Evolutionary conservation across 2,888 invertebrate species (phyloP).

Genomic region (Tenodera sinensis): DNA sequence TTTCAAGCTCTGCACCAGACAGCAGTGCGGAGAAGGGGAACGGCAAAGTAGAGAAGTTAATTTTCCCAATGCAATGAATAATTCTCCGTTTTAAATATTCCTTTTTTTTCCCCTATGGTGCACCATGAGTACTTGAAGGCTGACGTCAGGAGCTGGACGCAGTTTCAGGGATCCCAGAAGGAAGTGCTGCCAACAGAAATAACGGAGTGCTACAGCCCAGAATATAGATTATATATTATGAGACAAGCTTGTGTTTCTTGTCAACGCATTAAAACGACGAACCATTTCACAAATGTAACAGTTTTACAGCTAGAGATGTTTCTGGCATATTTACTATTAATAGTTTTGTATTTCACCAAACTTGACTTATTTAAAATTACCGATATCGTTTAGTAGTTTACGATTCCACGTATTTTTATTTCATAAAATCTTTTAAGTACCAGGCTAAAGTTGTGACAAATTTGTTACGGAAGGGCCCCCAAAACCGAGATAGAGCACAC

Average conservation of each 20-base stretch:
- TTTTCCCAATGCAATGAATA: conserved; percentile 45
- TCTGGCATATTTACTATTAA: too few species aligned
- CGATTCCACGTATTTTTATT: too few species aligned
- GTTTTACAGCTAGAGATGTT: too few species aligned
- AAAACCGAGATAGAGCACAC: too few species aligned
- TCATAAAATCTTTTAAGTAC: too few species aligned
- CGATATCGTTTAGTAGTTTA: too few species aligned
- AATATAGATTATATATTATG: background rate
- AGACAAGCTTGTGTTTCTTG: background rate
- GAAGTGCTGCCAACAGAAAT: background rate
- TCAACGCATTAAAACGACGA: too few species aligned
- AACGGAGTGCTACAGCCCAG: background rate
- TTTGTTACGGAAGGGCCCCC: too few species aligned
- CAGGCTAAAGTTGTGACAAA: too few species aligned
- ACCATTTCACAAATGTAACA: too few species aligned
- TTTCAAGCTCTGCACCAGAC: conserved; percentile 46
- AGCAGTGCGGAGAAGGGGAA: background rate
- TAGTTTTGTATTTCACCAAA: too few species aligned
- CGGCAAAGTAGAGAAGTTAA: conserved; percentile 40
- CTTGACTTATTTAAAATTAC: too few species aligned
- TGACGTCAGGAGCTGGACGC: background rate
- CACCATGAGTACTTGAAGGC: background rate
- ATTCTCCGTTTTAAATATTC: conserved; percentile 36
- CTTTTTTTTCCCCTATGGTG: background rate
- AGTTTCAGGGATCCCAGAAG: background rate